These are phyloP conservation scores for Zootoca vivipara DNA, from an alignment of 2,113 vertebrate species.

Conservation along the genomic window DNA sequence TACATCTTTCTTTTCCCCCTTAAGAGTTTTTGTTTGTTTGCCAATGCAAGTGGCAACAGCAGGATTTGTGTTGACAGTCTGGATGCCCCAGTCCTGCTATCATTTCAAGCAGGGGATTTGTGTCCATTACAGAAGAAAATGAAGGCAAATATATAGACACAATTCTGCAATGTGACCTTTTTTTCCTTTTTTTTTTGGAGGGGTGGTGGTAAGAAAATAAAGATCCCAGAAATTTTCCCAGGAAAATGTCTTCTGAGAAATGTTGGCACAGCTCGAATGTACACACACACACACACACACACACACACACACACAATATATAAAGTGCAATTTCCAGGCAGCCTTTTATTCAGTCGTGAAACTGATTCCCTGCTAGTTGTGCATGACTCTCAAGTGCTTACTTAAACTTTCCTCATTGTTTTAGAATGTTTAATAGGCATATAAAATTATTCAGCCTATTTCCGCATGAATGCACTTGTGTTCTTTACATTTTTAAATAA, in stretches of 20 bases:
- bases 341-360: slow-evolving; percentile 47
- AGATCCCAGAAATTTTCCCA: no score
- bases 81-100: no score
- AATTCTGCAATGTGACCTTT: no score
- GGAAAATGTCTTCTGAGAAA: background rate
- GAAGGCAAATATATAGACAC: no score
- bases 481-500: slow-evolving; percentile 51
- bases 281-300: background rate
- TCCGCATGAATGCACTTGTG: slow-evolving; percentile 13
- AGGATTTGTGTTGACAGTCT: no score
- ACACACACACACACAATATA: slow-evolving; percentile 5
- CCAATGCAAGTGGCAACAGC: no score
- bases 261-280: background rate
- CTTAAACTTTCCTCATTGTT: slow-evolving; percentile 50
- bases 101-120: no score
- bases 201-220: no score
- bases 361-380: slow-evolving; percentile 17
- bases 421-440: slow-evolving; percentile 33
- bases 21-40: no score
- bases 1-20: no score
- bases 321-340: slow-evolving; percentile 28
- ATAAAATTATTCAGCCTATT: background rate
- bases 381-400: slow-evolving; percentile 45
- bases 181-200: no score
- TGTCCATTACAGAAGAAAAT: no score